phyloP scores from a whole-genome alignment of 1,140 invertebrate genomes.

The Cecropterus lyciades region DNA sequence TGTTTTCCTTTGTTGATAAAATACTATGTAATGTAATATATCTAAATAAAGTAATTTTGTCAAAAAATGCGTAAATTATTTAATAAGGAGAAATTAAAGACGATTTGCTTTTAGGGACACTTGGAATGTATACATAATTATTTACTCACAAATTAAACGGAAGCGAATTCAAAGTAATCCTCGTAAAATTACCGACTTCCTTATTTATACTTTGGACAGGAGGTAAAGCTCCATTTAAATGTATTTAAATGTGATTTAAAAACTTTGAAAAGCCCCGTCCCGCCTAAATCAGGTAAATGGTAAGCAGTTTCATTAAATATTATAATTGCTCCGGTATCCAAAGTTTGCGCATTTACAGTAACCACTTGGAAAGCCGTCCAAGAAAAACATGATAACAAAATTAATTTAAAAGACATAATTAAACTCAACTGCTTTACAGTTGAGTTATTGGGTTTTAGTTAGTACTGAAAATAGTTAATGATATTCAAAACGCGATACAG shows the following conservation, averaged over 20 bases:
- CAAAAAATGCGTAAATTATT: too few relatives aligned
- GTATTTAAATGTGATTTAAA: slow-evolving; percentile 29
- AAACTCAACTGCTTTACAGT: background rate
- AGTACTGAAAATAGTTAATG: background rate
- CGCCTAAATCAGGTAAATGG: slow-evolving; percentile 23
- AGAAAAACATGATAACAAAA: slow-evolving; percentile 17
- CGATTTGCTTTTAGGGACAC: too few relatives aligned
- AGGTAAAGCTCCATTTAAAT: slow-evolving; percentile 23
- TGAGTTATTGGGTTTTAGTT: slow-evolving; percentile 6
- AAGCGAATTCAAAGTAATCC: background rate
- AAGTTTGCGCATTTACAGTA: slow-evolving; percentile 22
- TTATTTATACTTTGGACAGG: slow-evolving; percentile 1
- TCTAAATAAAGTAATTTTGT: too few relatives aligned
- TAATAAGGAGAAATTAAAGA: too few relatives aligned
- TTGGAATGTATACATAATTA: background rate
- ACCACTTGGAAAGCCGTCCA: background rate
- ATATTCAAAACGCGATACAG: background rate
- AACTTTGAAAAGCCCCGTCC: slow-evolving; percentile 12
- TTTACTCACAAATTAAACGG: background rate
- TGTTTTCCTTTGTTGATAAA: too few relatives aligned
- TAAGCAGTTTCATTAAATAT: slow-evolving; percentile 29
- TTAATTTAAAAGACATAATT: slow-evolving; percentile 5
- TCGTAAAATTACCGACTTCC: background rate
- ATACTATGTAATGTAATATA: too few relatives aligned
- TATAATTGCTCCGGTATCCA: slow-evolving; percentile 22